phyloP scores from a whole-genome alignment of 1,140 invertebrate species.

The Oscheius sp. region DNA sequence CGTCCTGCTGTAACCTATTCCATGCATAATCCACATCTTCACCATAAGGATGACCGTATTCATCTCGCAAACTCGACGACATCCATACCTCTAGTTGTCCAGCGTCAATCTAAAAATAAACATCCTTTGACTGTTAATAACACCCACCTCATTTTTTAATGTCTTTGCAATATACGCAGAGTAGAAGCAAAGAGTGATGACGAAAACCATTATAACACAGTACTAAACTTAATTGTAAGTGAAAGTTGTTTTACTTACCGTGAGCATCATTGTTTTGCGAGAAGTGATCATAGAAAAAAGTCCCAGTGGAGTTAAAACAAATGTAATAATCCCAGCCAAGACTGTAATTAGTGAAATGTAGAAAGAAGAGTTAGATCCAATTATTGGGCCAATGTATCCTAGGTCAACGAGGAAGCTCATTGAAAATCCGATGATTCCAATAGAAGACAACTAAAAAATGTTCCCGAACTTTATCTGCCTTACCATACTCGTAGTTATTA shows the following conservation, averaged over 20 bases:
- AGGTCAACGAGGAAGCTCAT: not conserved
- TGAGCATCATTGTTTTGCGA: not conserved
- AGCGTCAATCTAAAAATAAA: not conserved
- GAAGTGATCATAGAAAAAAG: not conserved
- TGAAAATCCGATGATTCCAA: not conserved
- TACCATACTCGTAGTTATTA: not conserved
- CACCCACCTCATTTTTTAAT: not conserved
- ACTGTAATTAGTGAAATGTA: not conserved
- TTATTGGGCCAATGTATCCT: not conserved
- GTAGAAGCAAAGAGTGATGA: not conserved
- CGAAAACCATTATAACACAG: not conserved
- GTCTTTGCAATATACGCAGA: not conserved
- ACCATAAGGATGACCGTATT: not conserved
- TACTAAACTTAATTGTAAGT: not conserved
- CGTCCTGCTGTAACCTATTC: not conserved
- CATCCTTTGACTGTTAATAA: not conserved
- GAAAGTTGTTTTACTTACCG: not conserved
- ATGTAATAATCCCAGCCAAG: not conserved
- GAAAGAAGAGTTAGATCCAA: not conserved
- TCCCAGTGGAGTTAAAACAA: not conserved
- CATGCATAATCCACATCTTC: not conserved
- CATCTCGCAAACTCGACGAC: not conserved
- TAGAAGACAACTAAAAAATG: not conserved
- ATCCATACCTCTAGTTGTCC: not conserved
- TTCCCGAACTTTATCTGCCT: not conserved